A percentile compares a stretch with the other conserved stretches of the same genome.
phyloP scores from a whole-genome alignment of 1,140 invertebrate genomes.

The Pachyrhynchus sulphureomaculatus region DNA sequence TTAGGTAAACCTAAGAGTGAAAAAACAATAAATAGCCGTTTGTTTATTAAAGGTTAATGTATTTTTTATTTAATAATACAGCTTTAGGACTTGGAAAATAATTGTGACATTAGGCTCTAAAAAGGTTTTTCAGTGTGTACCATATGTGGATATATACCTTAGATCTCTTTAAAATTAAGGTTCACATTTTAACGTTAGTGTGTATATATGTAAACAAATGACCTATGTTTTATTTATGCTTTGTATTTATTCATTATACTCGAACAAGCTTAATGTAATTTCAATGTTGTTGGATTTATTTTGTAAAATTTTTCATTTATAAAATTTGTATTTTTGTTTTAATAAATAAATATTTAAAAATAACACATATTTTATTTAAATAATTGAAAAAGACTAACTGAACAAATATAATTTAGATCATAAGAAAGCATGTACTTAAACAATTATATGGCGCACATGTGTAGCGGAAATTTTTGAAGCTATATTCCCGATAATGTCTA shows the following conservation, averaged over 20 bases:
- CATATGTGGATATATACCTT: constrained; percentile 53
- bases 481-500: no score
- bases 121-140: constrained; percentile 49
- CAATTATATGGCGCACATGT: no score
- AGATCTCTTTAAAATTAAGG: constrained; percentile 41
- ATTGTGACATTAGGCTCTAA: constrained; percentile 45
- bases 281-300: constrained; percentile 42
- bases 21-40: constrained; percentile 25
- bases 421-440: no score
- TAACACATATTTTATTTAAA: neutral
- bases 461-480: no score
- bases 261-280: constrained; percentile 39
- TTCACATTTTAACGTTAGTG: constrained; percentile 35
- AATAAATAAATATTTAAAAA: constrained; percentile 33
- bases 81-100: constrained; percentile 26
- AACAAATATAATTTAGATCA: no score
- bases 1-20: constrained; percentile 21
- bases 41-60: constrained; percentile 10
- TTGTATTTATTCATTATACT: constrained; percentile 40
- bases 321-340: constrained; percentile 43
- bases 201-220: constrained; percentile 42
- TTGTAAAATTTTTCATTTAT: constrained; percentile 41
- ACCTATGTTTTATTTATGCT: constrained; percentile 38
- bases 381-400: no score
- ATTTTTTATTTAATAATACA: constrained; percentile 24